phyloP scores from a whole-genome alignment of 2,113 vertebrate genomes.

The Holacanthus passer region DNA sequence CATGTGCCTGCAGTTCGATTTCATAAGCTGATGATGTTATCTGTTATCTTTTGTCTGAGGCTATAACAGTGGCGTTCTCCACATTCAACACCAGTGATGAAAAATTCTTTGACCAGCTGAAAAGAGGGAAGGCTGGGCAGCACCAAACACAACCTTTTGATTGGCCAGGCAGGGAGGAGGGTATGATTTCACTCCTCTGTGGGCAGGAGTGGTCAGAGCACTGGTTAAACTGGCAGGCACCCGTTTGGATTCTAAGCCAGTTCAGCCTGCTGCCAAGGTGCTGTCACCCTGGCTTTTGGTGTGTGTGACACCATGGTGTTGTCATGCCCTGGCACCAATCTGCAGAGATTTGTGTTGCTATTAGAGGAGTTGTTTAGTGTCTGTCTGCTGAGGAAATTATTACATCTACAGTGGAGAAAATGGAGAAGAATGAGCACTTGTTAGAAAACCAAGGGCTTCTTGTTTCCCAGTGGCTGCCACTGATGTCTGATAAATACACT shows the following conservation, averaged over 20 bases:
- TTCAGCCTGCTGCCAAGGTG: constrained; percentile 47
- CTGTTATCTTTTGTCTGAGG: not conserved
- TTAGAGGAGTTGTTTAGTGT: constrained; percentile 19
- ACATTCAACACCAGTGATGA: not conserved
- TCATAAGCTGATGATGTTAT: not conserved
- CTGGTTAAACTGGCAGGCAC: constrained; percentile 40
- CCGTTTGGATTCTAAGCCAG: not conserved
- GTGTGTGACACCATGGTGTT: constrained; percentile 32
- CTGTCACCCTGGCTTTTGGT: constrained; percentile 19
- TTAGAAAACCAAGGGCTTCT: constrained; percentile 32
- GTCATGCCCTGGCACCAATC: constrained; percentile 41
- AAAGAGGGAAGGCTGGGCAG: not conserved
- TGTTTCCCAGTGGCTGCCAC: constrained; percentile 33
- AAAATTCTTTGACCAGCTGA: not conserved
- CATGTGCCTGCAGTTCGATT: not conserved
- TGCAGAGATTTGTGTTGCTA: constrained; percentile 19
- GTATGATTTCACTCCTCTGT: constrained; percentile 21
- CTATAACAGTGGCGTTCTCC: not conserved
- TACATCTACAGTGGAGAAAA: constrained; percentile 20
- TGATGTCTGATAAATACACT: constrained; percentile 20
- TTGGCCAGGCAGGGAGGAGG: constrained; percentile 44
- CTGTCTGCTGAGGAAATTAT: constrained; percentile 36
- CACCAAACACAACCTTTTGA: not conserved
- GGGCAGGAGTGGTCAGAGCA: constrained; percentile 19
- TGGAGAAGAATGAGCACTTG: constrained; percentile 31